A percentile compares a stretch with the other conserved stretches of the same genome.
Conservation (phyloP, 2,888 invertebrate genomes). For the Pherbina coryleti region DNA sequence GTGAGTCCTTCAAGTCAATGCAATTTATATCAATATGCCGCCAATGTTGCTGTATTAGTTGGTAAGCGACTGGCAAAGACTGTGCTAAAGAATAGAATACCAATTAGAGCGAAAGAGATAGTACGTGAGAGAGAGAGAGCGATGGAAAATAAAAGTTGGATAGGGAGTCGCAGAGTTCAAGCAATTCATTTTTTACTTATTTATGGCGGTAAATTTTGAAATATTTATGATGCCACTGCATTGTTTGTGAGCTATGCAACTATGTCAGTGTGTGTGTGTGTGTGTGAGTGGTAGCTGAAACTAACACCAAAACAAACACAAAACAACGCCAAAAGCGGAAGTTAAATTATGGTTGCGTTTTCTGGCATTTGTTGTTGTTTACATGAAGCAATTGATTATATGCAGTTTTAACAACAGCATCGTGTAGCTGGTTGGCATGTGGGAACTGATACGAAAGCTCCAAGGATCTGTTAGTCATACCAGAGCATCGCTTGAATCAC, state of each 20-base stretch:
- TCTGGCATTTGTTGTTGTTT: constrained; percentile 14
- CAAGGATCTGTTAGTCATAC: too few species aligned
- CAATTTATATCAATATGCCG: too few species aligned
- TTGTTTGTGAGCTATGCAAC: background rate
- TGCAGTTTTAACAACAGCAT: too few species aligned
- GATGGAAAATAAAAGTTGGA: background rate
- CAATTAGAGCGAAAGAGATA: background rate
- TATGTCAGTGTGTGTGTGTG: background rate
- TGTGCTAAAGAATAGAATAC: background rate
- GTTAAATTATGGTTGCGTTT: background rate
- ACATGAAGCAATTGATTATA: background rate
- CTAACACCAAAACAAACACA: constrained; percentile 18
- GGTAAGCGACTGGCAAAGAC: too few species aligned
- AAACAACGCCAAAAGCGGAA: background rate
- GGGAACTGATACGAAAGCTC: too few species aligned
- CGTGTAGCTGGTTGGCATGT: too few species aligned
- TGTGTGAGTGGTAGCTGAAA: background rate
- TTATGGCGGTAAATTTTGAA: constrained; percentile 13
- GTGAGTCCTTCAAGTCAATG: too few species aligned
- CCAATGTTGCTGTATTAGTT: too few species aligned
- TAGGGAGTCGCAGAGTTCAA: background rate
- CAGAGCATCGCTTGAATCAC: too few species aligned
- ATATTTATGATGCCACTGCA: constrained; percentile 11
- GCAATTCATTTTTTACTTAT: constrained; percentile 26
- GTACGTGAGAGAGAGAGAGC: background rate